Evolutionary conservation across 2,888 invertebrate species (phyloP).

Genomic region (Thereva nobilitata): DNA sequence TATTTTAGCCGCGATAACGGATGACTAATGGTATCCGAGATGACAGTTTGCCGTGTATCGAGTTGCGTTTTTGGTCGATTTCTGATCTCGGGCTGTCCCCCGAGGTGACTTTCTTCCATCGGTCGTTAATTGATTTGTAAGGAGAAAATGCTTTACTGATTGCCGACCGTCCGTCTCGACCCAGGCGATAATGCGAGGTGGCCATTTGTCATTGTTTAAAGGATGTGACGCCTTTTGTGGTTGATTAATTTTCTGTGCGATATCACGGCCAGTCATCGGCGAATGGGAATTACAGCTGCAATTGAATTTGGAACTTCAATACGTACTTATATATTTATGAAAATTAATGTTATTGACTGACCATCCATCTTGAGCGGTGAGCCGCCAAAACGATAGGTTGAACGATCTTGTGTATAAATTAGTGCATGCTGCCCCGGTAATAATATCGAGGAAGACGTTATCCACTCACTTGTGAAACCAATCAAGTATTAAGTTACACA

Average conservation of each 20-base stretch:
- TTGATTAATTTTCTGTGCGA: slow-evolving; percentile 38
- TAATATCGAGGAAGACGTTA: too few relatives aligned
- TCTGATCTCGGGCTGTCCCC: slow-evolving; percentile 2
- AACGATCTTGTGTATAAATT: too few relatives aligned
- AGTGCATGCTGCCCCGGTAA: too few relatives aligned
- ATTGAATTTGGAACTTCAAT: neutral
- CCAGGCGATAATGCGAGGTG: slow-evolving; percentile 35
- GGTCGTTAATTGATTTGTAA: slow-evolving; percentile 42
- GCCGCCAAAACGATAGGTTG: too few relatives aligned
- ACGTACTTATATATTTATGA: slow-evolving; percentile 3
- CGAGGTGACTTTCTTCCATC: slow-evolving; percentile 27
- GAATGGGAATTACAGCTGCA: slow-evolving; percentile 18
- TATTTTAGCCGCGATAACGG: slow-evolving; percentile 38
- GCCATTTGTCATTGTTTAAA: slow-evolving; percentile 43
- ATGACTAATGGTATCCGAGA: slow-evolving; percentile 40
- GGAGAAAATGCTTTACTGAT: slow-evolving; percentile 37
- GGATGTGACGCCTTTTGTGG: slow-evolving; percentile 41
- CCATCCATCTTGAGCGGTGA: too few relatives aligned
- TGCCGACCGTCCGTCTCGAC: slow-evolving; percentile 34
- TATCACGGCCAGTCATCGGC: slow-evolving; percentile 24
- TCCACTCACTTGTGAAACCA: too few relatives aligned
- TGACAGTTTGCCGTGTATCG: slow-evolving; percentile 38
- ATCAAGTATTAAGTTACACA: too few relatives aligned
- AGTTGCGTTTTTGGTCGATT: slow-evolving; percentile 3
- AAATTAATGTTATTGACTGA: neutral